Percentiles rank a stretch among this genome's conserved stretches.
Evolutionary conservation across 2,888 invertebrate genomes (phyloP).

Genomic region (Caenorhabditis panamensis): DNA sequence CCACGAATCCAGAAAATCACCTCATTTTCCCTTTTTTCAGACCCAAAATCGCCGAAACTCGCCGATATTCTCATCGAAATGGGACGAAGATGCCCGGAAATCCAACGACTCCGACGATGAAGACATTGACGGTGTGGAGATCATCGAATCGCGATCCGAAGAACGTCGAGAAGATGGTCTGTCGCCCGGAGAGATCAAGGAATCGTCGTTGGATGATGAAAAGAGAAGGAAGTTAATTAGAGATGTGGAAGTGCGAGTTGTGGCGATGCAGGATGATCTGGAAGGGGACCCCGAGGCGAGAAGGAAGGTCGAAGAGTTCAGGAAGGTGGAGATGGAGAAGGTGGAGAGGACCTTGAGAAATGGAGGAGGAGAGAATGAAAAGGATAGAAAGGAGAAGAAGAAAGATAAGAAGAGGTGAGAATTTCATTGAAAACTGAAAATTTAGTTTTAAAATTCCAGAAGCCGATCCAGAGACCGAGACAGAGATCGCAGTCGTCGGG

Average conservation of each 20-base stretch:
- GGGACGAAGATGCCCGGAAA: slow-evolving; percentile 35
- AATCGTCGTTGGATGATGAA: slow-evolving; percentile 31
- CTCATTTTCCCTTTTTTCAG: background rate
- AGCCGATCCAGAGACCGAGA: slow-evolving; percentile 38
- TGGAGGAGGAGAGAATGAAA: slow-evolving; percentile 26
- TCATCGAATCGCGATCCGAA: too few species aligned
- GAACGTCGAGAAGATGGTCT: slow-evolving; percentile 11
- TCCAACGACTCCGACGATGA: slow-evolving; percentile 30
- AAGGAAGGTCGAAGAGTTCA: slow-evolving; percentile 61
- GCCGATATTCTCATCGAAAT: slow-evolving; percentile 54
- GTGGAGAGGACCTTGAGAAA: slow-evolving; percentile 59
- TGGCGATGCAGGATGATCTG: slow-evolving; percentile 77
- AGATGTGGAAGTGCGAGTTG: slow-evolving; percentile 74
- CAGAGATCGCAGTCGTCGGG: slow-evolving; percentile 23
- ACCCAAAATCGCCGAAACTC: slow-evolving; percentile 4
- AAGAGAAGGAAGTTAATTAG: slow-evolving; percentile 46
- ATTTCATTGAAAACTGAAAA: background rate
- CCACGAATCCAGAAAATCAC: too few species aligned
- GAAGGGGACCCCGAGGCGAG: slow-evolving; percentile 70
- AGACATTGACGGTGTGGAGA: slow-evolving; percentile 52
- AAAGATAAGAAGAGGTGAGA: slow-evolving; percentile 27
- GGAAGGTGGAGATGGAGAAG: slow-evolving; percentile 60
- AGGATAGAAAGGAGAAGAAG: slow-evolving; percentile 33
- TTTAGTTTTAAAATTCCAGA: slow-evolving; percentile 9
- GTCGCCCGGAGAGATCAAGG: slow-evolving; percentile 44